These are phyloP conservation scores for Sylvia atricapilla DNA, from an alignment of 2,113 vertebrate genomes.

Conservation along the genomic window DNA sequence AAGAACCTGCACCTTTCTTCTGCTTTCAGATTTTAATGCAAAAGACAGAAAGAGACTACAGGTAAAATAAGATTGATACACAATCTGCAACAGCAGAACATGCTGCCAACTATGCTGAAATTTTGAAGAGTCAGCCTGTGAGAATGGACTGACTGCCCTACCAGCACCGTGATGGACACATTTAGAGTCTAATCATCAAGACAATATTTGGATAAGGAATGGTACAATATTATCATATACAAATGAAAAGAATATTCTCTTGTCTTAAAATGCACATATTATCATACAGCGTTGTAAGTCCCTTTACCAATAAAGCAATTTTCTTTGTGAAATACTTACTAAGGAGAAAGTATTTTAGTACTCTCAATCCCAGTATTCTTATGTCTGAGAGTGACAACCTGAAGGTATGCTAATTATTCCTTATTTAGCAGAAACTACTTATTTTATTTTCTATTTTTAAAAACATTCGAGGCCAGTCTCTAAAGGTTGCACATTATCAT, in stretches of 20 bases:
- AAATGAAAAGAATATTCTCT: neutral
- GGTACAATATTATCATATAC: neutral
- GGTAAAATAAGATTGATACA: neutral
- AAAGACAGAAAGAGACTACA: neutral
- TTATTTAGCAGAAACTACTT: neutral
- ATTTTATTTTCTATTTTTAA: neutral
- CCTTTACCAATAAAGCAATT: neutral
- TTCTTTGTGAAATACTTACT: neutral
- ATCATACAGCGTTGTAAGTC: neutral
- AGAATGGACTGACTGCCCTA: neutral
- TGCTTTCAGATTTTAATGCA: neutral
- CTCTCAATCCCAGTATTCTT: neutral
- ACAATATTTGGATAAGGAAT: neutral
- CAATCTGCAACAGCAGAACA: neutral
- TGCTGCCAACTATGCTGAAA: neutral
- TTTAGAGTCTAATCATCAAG: neutral
- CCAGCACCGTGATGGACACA: neutral
- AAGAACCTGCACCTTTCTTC: neutral
- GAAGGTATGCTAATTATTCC: neutral
- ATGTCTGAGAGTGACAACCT: too few relatives aligned
- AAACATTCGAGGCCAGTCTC: neutral
- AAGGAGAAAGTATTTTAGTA: neutral
- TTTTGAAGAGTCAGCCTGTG: neutral
- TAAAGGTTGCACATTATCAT: neutral
- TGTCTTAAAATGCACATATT: rapidly evolving